Base-by-base conservation (phyloP, 1,140 invertebrate genomes). In the Psilanteris sp. region DNA sequence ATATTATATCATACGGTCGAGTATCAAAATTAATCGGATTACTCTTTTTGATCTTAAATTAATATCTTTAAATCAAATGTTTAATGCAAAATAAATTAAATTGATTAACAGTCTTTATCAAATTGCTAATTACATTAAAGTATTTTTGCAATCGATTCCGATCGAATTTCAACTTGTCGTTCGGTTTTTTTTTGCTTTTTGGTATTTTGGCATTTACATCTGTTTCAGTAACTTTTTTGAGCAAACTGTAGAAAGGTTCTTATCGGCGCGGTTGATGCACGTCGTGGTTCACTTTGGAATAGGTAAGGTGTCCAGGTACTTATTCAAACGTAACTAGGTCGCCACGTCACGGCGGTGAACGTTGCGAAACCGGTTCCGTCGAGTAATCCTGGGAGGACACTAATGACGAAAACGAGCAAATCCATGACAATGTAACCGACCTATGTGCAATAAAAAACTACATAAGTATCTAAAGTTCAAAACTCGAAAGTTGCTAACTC, bases 321-420 rank as follows among this genome's bases (percentile, higher is more conserved):
- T 48, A 50, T 43, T 64, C 61, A 57, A 74, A 66, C 57, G 61
- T 67, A 74, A 77, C 67, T 75, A 57, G 77, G 77, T 78, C 77
- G 57, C 54, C 57, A 68, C 59, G 52, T 55, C 46, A 61, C 37
- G 62, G 27, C 62, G 36, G 62, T 52, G 62, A 66, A 50, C 57
- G 55, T 79, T 79, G 74, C 74, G 61, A 79, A 79, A 79, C 71
- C 78, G 66, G 78, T 79, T 77, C 57, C 64, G 46, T 64, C 54
- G 59, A 71, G 46, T 70, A 62, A 71, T 77, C 73, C 68, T 74
- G 73, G 22, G 74, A 79, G 54, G 73, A 73, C 50, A 55, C 73
- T 66, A 43, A 41, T 66, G 41, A 68, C 55, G 59, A 79, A 71
- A 76, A 79, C 14, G 16, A 67, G 39, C 36, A 54, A 67, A 57